Evolutionary conservation across 2,888 invertebrate genomes (phyloP).

Genomic region (Gisinianus flammeolus): DNA sequence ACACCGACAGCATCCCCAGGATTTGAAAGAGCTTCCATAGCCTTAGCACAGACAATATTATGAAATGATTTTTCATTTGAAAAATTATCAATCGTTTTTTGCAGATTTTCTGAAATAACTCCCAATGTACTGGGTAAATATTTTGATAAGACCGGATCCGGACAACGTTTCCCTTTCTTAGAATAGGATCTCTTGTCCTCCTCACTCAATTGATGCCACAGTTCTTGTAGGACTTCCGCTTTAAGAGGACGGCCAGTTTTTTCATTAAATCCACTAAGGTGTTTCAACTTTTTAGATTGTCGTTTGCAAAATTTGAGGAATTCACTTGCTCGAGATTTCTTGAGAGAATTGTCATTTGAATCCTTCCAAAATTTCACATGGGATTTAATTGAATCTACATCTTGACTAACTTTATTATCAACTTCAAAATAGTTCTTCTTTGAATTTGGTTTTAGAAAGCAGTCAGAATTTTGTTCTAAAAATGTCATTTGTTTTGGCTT

Average conservation of each 20-base stretch:
- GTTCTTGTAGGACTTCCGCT: constrained; percentile 69
- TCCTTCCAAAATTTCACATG: constrained; percentile 45
- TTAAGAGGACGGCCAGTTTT: constrained; percentile 69
- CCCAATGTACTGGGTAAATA: constrained; percentile 70
- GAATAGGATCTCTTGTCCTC: constrained; percentile 64
- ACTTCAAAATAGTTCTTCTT: neutral
- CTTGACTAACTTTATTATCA: neutral
- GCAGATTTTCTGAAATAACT: constrained; percentile 81
- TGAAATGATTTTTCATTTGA: constrained; percentile 64
- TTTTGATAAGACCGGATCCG: constrained; percentile 75
- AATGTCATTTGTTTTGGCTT: constrained; percentile 77
- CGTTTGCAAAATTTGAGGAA: constrained; percentile 70
- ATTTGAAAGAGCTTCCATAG: constrained; percentile 76
- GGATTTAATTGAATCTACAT: constrained; percentile 2
- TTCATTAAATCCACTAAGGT: constrained; percentile 60
- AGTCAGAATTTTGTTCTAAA: constrained; percentile 76
- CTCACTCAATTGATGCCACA: constrained; percentile 71
- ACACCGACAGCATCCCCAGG: constrained; percentile 97
- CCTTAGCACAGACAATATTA: constrained; percentile 77
- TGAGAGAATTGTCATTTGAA: neutral
- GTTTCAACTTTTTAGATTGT: constrained; percentile 65
- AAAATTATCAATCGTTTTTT: constrained; percentile 71
- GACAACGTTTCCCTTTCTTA: constrained; percentile 64
- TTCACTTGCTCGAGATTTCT: constrained; percentile 63
- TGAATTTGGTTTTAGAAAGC: neutral